phyloP scores from a whole-genome alignment of 2,113 vertebrate genomes.

The Ammodytes marinus region DNA sequence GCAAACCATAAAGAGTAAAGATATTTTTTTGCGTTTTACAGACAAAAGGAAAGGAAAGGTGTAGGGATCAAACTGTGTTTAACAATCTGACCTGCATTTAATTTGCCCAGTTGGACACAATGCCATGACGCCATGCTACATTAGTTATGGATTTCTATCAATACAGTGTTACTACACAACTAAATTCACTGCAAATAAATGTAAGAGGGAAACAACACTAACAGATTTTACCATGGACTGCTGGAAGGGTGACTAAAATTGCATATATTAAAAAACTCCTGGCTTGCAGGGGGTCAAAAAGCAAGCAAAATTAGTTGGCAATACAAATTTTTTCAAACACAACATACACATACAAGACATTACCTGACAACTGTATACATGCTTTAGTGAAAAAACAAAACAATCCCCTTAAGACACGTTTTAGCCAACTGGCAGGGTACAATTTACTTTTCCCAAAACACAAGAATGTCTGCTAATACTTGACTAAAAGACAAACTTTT shows the following conservation, averaged over 20 bases:
- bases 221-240: neutral
- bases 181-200: neutral
- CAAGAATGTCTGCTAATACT: no score
- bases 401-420: no score
- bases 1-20: constrained; percentile 38
- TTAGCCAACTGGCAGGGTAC: no score
- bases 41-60: no score
- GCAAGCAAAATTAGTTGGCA: neutral
- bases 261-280: neutral
- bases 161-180: no score
- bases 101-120: neutral
- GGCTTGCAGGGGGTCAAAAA: neutral
- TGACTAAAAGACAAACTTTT: neutral
- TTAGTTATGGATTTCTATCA: neutral
- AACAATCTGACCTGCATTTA: neutral
- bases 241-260: neutral
- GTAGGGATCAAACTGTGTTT: neutral
- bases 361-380: no score
- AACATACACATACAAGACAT: no score
- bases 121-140: neutral
- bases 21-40: no score
- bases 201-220: neutral
- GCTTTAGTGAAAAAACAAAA: no score
- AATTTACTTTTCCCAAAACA: no score
- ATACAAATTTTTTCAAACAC: no score